Conservation (phyloP, 2,113 vertebrate species). For the Ictalurus punctatus region DNA sequence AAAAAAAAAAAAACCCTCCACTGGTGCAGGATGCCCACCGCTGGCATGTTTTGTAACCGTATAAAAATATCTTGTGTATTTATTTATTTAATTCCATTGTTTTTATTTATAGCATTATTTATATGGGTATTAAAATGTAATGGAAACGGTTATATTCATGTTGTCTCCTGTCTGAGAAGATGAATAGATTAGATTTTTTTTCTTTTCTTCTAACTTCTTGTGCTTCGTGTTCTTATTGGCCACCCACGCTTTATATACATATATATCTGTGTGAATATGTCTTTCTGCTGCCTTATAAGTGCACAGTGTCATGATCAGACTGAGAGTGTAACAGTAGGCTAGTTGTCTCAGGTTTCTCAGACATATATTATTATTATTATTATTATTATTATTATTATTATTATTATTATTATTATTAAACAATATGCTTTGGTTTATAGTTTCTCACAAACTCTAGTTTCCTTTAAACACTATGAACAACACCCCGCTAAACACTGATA, state of each 20-base stretch:
- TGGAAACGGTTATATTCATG: constrained; percentile 55
- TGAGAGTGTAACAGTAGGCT: not conserved
- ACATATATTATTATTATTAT: not conserved
- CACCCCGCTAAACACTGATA: no score
- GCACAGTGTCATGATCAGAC: not conserved
- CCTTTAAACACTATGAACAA: not conserved
- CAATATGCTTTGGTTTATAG: not conserved
- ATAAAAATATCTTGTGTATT: constrained; percentile 66
- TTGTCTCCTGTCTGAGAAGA: constrained; percentile 28
- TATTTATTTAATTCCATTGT: constrained; percentile 94
- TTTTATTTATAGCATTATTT: constrained; percentile 90
- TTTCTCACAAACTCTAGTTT: not conserved
- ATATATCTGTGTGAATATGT: not conserved
- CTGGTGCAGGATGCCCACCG: constrained; percentile 70
- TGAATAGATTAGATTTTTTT: constrained; percentile 23
- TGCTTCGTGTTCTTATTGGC: constrained; percentile 5
- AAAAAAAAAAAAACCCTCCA: constrained; percentile 28
- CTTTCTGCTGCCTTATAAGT: no score
- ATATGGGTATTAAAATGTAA: constrained; percentile 66
- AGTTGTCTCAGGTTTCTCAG: not conserved
- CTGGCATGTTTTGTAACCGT: constrained; percentile 55
- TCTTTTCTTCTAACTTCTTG: constrained; percentile 19
- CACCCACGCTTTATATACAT: not conserved
- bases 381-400: no score
- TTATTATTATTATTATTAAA: no score